Evolutionary conservation across 2,888 invertebrate genomes (phyloP).

Genomic region (Deilephila porcellus): DNA sequence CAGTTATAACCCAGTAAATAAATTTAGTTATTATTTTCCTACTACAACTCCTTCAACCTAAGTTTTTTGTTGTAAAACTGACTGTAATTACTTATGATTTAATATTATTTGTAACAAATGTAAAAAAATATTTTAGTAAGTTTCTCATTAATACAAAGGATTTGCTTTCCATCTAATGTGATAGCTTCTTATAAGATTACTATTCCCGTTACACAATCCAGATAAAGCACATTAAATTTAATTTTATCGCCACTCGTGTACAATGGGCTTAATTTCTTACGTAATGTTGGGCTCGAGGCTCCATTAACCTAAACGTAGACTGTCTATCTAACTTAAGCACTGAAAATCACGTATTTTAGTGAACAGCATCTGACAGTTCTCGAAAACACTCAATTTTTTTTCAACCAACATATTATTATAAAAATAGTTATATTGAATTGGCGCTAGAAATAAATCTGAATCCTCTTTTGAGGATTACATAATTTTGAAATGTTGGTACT

Average conservation of each 20-base stretch:
- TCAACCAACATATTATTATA: too few species aligned
- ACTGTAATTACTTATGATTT: too few species aligned
- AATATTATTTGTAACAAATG: background rate
- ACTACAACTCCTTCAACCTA: too few species aligned
- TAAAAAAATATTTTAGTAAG: background rate
- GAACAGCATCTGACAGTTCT: background rate
- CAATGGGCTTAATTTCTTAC: constrained; percentile 22
- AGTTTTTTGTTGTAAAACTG: too few species aligned
- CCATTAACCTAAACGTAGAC: constrained; percentile 16
- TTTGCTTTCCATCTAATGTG: background rate
- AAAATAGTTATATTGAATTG: too few species aligned
- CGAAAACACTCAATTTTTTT: too few species aligned
- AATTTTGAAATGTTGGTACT: too few species aligned
- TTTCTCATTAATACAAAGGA: background rate
- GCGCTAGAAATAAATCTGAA: too few species aligned
- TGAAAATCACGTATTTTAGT: background rate
- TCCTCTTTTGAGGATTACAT: too few species aligned
- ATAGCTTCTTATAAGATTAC: background rate
- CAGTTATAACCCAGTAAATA: too few species aligned
- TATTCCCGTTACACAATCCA: background rate
- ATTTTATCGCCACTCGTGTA: constrained; percentile 16
- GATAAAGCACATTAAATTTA: constrained; percentile 10
- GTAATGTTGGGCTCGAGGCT: background rate
- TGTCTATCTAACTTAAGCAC: background rate
- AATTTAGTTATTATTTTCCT: too few species aligned